A percentile compares a stretch with the other conserved stretches of the same genome.
phyloP scores from a whole-genome alignment of 2,888 invertebrate species.

The Cosmopolites sordidus region DNA sequence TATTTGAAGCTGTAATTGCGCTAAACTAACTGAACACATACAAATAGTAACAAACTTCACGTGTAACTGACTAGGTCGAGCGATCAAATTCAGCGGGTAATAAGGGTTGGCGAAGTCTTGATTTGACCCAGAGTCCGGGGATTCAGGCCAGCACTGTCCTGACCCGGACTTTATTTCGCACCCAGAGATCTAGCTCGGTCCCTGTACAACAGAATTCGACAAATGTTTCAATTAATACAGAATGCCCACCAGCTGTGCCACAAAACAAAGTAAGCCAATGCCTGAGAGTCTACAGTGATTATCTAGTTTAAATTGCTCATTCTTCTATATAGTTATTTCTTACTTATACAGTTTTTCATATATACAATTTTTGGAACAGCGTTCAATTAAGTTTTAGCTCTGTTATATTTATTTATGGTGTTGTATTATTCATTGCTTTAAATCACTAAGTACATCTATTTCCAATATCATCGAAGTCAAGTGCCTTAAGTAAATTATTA shows the following conservation, averaged over 20 bases:
- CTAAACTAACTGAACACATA: background rate
- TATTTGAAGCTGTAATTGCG: background rate
- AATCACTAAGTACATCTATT: no score
- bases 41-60: conserved; percentile 1
- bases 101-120: conserved; percentile 55
- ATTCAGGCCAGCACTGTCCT: conserved; percentile 42
- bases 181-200: conserved; percentile 62
- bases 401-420: background rate
- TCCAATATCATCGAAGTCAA: no score
- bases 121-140: conserved; percentile 45
- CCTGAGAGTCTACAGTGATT: conserved; percentile 17
- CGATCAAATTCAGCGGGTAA: conserved; percentile 41
- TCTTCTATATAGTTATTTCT: conserved; percentile 17
- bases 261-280: conserved; percentile 45
- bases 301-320: conserved; percentile 16
- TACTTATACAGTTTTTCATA: conserved; percentile 11
- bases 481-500: no score
- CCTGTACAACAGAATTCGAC: conserved; percentile 48
- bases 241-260: conserved; percentile 37
- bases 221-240: conserved; percentile 35
- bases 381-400: conserved; percentile 8
- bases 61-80: conserved; percentile 42
- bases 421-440: background rate
- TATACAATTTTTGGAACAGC: conserved; percentile 9
- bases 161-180: conserved; percentile 55